These are phyloP conservation scores for Mellivora capensis DNA, from an alignment of 2,113 vertebrate species.

Conservation along the genomic window DNA sequence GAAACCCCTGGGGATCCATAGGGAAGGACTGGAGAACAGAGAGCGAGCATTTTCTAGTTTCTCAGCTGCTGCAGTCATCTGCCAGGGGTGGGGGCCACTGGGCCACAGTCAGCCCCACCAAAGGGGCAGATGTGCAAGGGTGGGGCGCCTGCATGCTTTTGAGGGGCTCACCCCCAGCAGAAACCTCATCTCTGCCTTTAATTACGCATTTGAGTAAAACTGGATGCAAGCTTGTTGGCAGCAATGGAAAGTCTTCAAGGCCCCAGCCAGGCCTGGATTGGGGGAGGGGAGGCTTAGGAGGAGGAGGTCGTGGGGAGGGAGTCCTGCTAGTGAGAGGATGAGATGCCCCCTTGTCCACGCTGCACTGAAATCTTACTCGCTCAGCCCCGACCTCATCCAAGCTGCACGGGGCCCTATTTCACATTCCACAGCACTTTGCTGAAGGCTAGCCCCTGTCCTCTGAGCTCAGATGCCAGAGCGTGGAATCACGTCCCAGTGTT, in stretches of 20 bases:
- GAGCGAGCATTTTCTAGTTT: not conserved
- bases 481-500: not conserved
- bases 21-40: too few species aligned
- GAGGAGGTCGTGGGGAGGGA: fast-evolving
- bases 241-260: not conserved
- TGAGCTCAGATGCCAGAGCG: fast-evolving
- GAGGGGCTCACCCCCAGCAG: not conserved
- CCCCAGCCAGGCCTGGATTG: not conserved
- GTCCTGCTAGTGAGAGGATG: not conserved
- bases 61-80: not conserved
- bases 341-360: not conserved
- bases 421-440: not conserved
- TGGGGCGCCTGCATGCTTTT: not conserved
- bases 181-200: not conserved
- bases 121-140: not conserved
- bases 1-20: fast-evolving
- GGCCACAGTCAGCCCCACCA: not conserved
- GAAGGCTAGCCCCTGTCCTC: not conserved
- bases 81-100: fast-evolving
- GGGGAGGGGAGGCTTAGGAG: not conserved
- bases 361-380: not conserved
- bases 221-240: not conserved
- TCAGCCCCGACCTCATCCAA: not conserved
- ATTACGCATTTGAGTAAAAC: not conserved
- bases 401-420: not conserved